phyloP scores from a whole-genome alignment of 2,888 invertebrate species.

The Andrena camellia region DNA sequence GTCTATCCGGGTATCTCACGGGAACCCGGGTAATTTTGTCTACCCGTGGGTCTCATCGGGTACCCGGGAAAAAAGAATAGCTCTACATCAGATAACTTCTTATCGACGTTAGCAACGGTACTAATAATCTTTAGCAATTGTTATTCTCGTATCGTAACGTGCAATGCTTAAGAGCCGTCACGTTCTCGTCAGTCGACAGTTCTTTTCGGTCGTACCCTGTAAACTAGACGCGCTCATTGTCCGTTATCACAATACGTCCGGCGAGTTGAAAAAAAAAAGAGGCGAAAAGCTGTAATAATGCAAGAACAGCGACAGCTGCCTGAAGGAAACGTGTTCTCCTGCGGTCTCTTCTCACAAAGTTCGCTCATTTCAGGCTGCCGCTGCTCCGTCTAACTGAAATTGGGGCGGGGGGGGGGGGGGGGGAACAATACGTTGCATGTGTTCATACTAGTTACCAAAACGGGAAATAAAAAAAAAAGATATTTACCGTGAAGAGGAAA shows the following conservation, averaged over 20 bases:
- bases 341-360: constrained; percentile 65
- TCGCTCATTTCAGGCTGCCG: constrained; percentile 70
- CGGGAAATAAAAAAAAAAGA: constrained; percentile 48
- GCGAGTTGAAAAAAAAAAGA: constrained; percentile 29
- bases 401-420: too few species aligned
- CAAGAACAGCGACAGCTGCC: constrained; percentile 24
- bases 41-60: too few species aligned
- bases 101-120: constrained; percentile 6
- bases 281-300: constrained; percentile 28
- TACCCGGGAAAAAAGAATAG: too few species aligned
- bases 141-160: neutral
- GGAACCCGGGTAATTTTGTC: too few species aligned
- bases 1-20: too few species aligned
- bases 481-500: constrained; percentile 66
- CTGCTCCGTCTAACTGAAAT: constrained; percentile 71
- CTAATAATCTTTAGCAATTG: constrained; percentile 3
- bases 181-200: neutral
- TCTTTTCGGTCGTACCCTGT: constrained; percentile 54
- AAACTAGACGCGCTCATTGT: constrained; percentile 50
- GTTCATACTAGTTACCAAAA: constrained; percentile 78
- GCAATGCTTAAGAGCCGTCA: neutral
- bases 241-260: constrained; percentile 64
- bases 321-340: constrained; percentile 63
- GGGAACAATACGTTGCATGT: constrained; percentile 81
- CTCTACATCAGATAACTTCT: neutral